Percentiles rank a stretch among this genome's conserved stretches.
phyloP scores from a whole-genome alignment of 2,888 invertebrate genomes.

The Gari tellinella region DNA sequence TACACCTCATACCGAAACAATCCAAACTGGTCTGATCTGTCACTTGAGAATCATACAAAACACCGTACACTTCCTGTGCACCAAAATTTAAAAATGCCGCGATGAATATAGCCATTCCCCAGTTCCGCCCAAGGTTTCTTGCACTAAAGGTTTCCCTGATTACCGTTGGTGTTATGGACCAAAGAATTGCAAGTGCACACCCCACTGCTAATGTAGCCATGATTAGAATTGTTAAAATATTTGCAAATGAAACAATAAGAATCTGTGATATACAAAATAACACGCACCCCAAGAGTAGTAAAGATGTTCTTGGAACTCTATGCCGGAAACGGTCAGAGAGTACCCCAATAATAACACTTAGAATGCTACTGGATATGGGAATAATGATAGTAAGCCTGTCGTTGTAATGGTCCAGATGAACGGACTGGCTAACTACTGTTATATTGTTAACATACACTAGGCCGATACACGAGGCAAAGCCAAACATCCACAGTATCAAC shows the following conservation, averaged over 20 bases:
- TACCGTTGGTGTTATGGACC: constrained; percentile 60
- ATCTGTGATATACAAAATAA: constrained; percentile 41
- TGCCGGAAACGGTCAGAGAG: constrained; percentile 59
- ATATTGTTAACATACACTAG: constrained; percentile 61
- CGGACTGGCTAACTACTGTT: constrained; percentile 55
- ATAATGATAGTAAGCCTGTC: constrained; percentile 52
- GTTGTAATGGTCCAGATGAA: constrained; percentile 42
- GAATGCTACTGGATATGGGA: constrained; percentile 58
- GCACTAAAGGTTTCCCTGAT: constrained; percentile 62
- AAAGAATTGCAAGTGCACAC: constrained; percentile 51
- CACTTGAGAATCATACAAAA: constrained; percentile 54
- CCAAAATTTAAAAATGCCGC: constrained; percentile 56
- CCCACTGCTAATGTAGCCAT: constrained; percentile 58
- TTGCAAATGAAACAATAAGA: constrained; percentile 41
- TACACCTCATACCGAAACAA: constrained; percentile 59
- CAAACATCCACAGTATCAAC: constrained; percentile 56
- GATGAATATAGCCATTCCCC: constrained; percentile 64
- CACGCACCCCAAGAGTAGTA: constrained; percentile 40
- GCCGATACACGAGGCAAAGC: constrained; percentile 61
- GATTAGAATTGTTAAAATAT: constrained; percentile 33
- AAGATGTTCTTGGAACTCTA: constrained; percentile 48
- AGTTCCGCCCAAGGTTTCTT: constrained; percentile 62
- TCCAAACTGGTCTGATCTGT: constrained; percentile 3
- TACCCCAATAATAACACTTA: constrained; percentile 53
- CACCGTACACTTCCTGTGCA: constrained; percentile 58